Evolutionary conservation across 2,888 invertebrate genomes (phyloP), one percentile per base, ranked within the genome.

Genomic region (Dolichomitus sp.): DNA sequence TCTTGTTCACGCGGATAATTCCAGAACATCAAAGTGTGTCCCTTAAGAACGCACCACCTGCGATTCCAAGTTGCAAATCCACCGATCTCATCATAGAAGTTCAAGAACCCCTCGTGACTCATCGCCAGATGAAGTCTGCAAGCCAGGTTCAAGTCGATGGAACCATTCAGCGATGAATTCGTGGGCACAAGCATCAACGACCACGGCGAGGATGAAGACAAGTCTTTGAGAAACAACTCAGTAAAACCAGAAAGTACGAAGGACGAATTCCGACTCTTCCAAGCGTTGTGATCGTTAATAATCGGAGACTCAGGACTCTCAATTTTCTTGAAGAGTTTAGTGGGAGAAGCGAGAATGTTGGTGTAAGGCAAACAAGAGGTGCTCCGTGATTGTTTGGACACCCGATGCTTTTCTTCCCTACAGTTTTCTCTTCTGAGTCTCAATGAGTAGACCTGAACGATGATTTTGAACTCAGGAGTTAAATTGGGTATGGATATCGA

Each of bases 31-130:
- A 95, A 84, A 0, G 88, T 87, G 12, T 94, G 91, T 0, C 94
- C 94, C 27, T 94, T 90, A 9, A 95, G 88, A 7, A 93, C 93
- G 87, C 95, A 95, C 95, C 95, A 95, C 66, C 94, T 93, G 0
- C 95, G 93, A 88, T 95, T 95, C 95, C 95, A 95, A 72, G 91
- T 91, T 23, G 94, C 92, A 0, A 90, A 88, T 4, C 92, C 91
- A 5, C 92, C 92, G 4, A 84, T 85, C 19, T 94, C 91, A 63
- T 93, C 93, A n/a, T 95, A 94, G 11, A 95, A 91, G 54, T 94
- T 95, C 1, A 95, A 86, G 85, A 95, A 95, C 0, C 95, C 95
- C 0, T 91, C 87, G 52, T 93, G 91, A 0, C 80, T 81, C 30
- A 89, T 86, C 0, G 86, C 85, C 11, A 94, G 84, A 42, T 90